Base-by-base conservation (phyloP, 1,140 invertebrate species). In the Diachasma alloeum region DNA sequence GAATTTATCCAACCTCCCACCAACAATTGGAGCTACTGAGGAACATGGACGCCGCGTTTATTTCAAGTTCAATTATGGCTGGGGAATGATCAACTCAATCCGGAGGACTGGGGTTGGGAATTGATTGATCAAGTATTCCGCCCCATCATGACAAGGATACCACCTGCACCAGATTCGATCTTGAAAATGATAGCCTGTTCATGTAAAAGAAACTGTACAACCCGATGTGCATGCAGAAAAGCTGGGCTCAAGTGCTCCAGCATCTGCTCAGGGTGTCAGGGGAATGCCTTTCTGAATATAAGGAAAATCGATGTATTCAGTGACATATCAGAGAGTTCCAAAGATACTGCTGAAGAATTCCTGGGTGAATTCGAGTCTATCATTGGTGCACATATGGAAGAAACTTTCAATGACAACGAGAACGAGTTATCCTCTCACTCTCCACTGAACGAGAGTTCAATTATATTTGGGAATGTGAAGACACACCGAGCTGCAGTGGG, bases 11-110 rank as follows among this genome's bases (percentile, higher is more conserved):
- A 48, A 0, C 24, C 79, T 71, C 59, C n/a, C 67, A 37, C 36
- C 36, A 37, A 37, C 36, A 4, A 9, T 9, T 37, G 36, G 36
- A 37, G 36, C 36, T 37, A 37, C 36, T 37, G 36, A 4, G 9
- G 36, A 37, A 9, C 36, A 37, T 37, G 36, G 36, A 5, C 4
- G 9, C 36, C 36, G 73, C 5, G 74, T 75, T 15, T 80, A 78
- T 68, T 74, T 24, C 79, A 78, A 44, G 42, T 79, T 15, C 70
- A 79, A 63, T 8, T 19, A 22, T 79, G 75, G 74, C 67, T 76
- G 11, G 72, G 79, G 36, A 77, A 78, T 68, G 13, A 46, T 22
- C 44, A 37, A n/a, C 69, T 76, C 19, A 66, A 68, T 37, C 78
- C 74, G 46, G 22, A 17, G 37, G 69, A 76, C n/a, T 79, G 70